Evolutionary conservation across 2,888 invertebrate genomes (phyloP), one percentile per base, ranked within the genome.

Genomic region (Caenorhabditis virilis): DNA sequence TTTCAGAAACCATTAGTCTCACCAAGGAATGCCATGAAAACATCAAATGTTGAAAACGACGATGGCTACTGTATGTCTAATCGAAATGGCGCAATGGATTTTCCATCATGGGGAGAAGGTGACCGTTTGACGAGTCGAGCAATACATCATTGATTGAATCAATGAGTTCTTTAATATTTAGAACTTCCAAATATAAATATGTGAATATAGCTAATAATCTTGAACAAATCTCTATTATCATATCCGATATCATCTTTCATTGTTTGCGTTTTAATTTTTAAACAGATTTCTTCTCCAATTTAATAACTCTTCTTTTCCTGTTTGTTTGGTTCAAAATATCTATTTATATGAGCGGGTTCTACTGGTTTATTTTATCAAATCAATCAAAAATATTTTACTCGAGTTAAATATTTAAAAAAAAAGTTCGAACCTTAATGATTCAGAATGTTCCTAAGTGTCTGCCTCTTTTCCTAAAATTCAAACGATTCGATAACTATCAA

Each of bases 31-130:
- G 6, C 30, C 6, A 9, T 13, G 13, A 30, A 30, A 30, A 30
- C 30, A 30, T 30, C 30, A 30, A 27, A 25, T 9, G n/a, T 45
- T 20, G 45, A 45, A 26, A 43, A 45, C 18, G 45, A 45, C 25
- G 45, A 45, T 20, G 27, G 30, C 6, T 45, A 45, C 20, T 45
- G 45, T 30, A 27, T 45, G 30, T 45, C 45, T n/a, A 45, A 45
- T 30, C 45, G 45, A 4, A 45, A 45, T 25, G 45, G 45, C 15
- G 25, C 30, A 5, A 30, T 45, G 27, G 30, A 30, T 27, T 45
- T 45, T 16, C 47, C 18, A 5, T 13, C 11, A 15, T 30, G 33
- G 5, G 35, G 35, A 4, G 47, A 47, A 33, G 35, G 35, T 6
- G 47, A 47, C 9, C 30, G 33, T 23, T 35, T 47, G 35, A 47